These are phyloP conservation scores for Pyxicephalus adspersus DNA, from an alignment of 2,113 vertebrate species.

Conservation along the genomic window DNA sequence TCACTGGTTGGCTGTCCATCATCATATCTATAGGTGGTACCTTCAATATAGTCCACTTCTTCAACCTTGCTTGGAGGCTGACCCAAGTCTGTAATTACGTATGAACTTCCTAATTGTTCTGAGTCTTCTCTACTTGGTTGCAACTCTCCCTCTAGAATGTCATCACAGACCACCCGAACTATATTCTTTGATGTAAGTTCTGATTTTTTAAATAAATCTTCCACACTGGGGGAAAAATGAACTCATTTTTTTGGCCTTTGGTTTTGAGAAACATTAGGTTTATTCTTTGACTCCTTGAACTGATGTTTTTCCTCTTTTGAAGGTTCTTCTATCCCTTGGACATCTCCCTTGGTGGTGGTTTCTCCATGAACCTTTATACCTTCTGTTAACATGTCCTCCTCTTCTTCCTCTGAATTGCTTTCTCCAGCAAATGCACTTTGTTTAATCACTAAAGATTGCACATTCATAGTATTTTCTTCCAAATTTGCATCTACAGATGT, in stretches of 20 bases:
- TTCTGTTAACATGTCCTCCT: neutral
- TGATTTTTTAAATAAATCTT: neutral
- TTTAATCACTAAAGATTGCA: neutral
- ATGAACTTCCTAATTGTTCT: neutral
- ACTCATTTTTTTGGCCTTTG: neutral
- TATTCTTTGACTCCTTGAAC: neutral
- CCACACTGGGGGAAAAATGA: slow-evolving; percentile 17
- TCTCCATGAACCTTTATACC: neutral
- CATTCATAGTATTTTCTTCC: neutral
- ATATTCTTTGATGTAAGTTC: neutral
- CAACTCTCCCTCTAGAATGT: neutral
- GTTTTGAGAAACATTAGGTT: neutral
- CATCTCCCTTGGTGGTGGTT: neutral
- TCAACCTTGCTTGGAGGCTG: neutral
- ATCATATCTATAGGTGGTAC: neutral
- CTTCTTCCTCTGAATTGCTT: neutral
- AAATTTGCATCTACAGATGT: neutral
- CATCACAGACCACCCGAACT: neutral
- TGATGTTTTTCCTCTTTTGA: neutral
- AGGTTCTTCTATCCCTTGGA: neutral
- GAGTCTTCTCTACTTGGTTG: neutral
- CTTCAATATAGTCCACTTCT: neutral
- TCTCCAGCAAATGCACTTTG: neutral
- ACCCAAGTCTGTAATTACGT: neutral
- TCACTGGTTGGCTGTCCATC: neutral